Percentiles rank a stretch among this genome's conserved stretches.
These are phyloP conservation scores for Pomatostomus ruficeps DNA, from an alignment of 2,113 vertebrate genomes.

Conservation along the genomic window DNA sequence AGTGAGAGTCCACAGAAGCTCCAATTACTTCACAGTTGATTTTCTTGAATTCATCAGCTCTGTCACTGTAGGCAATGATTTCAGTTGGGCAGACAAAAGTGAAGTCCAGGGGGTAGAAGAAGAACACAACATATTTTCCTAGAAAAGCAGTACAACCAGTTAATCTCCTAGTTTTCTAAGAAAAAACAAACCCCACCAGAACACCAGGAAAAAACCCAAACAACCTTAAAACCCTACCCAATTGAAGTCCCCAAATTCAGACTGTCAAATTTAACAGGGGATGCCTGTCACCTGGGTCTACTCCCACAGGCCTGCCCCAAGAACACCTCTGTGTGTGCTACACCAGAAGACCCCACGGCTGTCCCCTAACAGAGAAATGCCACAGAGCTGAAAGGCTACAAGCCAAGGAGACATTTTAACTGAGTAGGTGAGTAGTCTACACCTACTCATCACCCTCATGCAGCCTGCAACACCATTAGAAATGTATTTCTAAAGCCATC, in stretches of 20 bases:
- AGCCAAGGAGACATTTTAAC: not conserved
- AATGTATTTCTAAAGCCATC: not conserved
- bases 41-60: slow-evolving; percentile 89
- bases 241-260: not conserved
- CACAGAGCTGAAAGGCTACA: not conserved
- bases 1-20: slow-evolving; percentile 96
- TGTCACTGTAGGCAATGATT: slow-evolving; percentile 95
- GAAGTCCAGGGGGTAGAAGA: slow-evolving; percentile 97
- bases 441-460: not conserved
- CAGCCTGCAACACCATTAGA: not conserved
- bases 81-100: slow-evolving; percentile 98
- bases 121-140: slow-evolving; percentile 96
- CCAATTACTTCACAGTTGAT: slow-evolving; percentile 92
- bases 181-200: not conserved
- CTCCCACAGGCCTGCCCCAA: not conserved
- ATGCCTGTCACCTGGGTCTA: not conserved
- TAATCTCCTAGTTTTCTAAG: not conserved
- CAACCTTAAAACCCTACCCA: not conserved
- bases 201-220: not conserved
- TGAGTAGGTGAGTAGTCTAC: not conserved
- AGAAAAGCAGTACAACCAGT: not conserved
- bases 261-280: not conserved
- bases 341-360: not conserved
- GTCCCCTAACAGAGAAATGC: not conserved
- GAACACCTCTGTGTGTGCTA: not conserved